phyloP scores from a whole-genome alignment of 2,113 vertebrate species.

The Ceyx margarethae region DNA sequence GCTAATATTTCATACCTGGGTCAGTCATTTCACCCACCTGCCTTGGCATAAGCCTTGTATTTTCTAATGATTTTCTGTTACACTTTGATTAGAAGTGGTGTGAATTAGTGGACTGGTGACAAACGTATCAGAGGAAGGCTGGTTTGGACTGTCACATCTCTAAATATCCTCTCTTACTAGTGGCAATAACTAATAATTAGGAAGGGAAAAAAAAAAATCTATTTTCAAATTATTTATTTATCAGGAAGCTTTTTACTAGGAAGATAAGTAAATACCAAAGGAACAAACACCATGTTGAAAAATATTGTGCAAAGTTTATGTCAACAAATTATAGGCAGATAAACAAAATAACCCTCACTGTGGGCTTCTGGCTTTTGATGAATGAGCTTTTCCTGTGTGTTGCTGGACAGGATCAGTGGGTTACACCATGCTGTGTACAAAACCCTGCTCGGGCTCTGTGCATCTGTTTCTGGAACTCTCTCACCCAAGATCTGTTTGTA shows the following conservation, averaged over 20 bases:
- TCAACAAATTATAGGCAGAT: slow-evolving; percentile 42
- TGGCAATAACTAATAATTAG: slow-evolving; percentile 41
- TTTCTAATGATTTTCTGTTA: not conserved
- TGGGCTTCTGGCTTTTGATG: slow-evolving; percentile 23
- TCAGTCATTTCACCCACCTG: not conserved
- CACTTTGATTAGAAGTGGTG: not conserved
- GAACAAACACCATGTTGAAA: slow-evolving; percentile 20
- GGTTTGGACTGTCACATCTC: not conserved
- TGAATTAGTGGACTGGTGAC: not conserved
- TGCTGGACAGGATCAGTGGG: slow-evolving; percentile 10
- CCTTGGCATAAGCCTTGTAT: not conserved
- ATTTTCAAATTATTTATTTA: slow-evolving; percentile 46
- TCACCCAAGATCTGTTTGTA: slow-evolving; percentile 44
- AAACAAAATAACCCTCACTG: slow-evolving; percentile 24
- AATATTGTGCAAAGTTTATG: slow-evolving; percentile 55
- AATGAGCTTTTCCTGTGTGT: slow-evolving; percentile 30
- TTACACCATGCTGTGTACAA: not conserved
- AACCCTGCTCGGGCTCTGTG: not conserved
- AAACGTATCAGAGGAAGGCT: not conserved
- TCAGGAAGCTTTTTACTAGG: slow-evolving; percentile 36
- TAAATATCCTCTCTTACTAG: not conserved
- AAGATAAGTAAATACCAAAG: slow-evolving; percentile 53
- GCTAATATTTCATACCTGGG: not conserved
- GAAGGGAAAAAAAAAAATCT: not conserved
- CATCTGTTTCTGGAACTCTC: slow-evolving; percentile 50